Base-by-base conservation (phyloP, 2,888 invertebrate species). In the Alloscopus bannaensis region DNA sequence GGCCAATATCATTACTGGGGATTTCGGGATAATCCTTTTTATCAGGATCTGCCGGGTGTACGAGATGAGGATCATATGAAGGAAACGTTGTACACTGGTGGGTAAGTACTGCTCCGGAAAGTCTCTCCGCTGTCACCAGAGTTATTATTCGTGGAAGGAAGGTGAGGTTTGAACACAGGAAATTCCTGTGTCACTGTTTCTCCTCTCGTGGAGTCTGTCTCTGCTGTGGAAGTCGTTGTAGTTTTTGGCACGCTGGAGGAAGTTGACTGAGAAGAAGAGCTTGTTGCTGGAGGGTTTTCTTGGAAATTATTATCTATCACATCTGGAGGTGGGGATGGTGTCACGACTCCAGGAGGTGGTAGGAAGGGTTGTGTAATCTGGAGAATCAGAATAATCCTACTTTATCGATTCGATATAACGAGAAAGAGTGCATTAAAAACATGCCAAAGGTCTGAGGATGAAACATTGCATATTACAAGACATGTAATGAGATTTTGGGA, bases 251-350 rank as follows among this genome's bases (percentile, higher is more conserved):
- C 47, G 42, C 50, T 81, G 62, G 52, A 84, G 69, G 88, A 87
- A 72, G 86, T 86, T 82, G 70, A 81, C 81, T 31, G 88, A 88
- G 87, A 86, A 80, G 87, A 86, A 81, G 82, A 86, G 84, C 59
- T 62, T 78, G 11, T 84, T 72, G n/a, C 81, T 47, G 13, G 72
- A 62, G 76, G 78, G 42, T 24, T 65, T 11, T 22, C 71, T 16
- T 64, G 57, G 59, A 71, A 78, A 50, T 78, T 64, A 65, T 64
- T 77, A 47, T 57, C 50, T 47, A 36, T 50, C 26, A 73, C 6
- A 0, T 77, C 70, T n/a, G 77, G 81, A 24, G 83, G 81, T 13
- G 83, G 82, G 6, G 76, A 55, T 52, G 84, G 81, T 8, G 87
- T 59, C 3, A 85, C 65, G 29, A 84, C 86, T n/a, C 70, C 79